Percentiles rank a stretch among this genome's conserved stretches.
These are phyloP conservation scores for Pipra filicauda DNA, from an alignment of 2,113 vertebrate species.

Conservation along the genomic window DNA sequence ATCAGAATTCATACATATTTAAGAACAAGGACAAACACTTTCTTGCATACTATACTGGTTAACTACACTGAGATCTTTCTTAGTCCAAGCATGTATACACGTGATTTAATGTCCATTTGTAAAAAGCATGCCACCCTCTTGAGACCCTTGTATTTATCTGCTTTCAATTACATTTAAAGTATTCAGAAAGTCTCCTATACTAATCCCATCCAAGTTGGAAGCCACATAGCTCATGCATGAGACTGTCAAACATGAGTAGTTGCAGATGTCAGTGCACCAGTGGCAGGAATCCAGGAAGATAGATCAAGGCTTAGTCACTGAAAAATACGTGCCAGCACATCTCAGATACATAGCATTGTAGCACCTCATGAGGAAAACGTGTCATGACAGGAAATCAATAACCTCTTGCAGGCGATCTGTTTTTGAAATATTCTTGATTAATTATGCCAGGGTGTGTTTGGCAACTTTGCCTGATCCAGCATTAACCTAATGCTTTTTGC, in stretches of 20 bases:
- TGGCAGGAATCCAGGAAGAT: conserved; percentile 72
- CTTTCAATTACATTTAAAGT: conserved; percentile 69
- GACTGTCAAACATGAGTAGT: conserved; percentile 76
- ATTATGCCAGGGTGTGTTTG: conserved; percentile 72
- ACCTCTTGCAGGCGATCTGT: conserved; percentile 64
- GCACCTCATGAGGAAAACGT: conserved; percentile 63
- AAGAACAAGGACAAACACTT: conserved; percentile 18
- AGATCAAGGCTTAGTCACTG: conserved; percentile 76
- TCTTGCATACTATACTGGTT: not conserved
- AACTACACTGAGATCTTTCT: conserved; percentile 9
- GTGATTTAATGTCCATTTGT: conserved; percentile 38
- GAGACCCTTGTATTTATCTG: conserved; percentile 68
- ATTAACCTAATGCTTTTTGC: conserved; percentile 80
- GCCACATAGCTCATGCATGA: conserved; percentile 74
- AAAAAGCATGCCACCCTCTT: conserved; percentile 43
- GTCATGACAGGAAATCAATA: conserved; percentile 78
- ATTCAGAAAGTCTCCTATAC: conserved; percentile 61
- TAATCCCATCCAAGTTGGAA: conserved; percentile 76
- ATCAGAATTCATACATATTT: not conserved
- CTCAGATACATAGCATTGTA: conserved; percentile 50
- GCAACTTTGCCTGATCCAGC: conserved; percentile 65
- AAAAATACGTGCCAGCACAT: conserved; percentile 69
- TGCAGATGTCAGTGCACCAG: conserved; percentile 76
- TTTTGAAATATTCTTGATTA: conserved; percentile 79
- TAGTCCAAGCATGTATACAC: not conserved